Percentiles rank a stretch among this genome's conserved stretches.
Evolutionary conservation across 2,113 vertebrate genomes (phyloP).

Genomic region (Charadrius vociferus): DNA sequence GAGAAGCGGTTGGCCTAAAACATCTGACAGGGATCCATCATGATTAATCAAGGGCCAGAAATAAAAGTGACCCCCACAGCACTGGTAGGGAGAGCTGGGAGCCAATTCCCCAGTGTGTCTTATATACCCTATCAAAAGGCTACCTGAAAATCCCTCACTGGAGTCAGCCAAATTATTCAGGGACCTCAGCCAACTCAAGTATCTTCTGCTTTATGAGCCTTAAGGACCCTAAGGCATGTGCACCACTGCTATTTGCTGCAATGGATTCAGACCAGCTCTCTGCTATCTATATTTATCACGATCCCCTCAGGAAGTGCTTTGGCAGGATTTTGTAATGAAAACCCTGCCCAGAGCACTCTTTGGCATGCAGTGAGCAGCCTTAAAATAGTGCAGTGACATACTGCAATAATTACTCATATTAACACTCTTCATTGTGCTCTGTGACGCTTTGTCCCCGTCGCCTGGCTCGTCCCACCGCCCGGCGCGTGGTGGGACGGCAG

Average conservation of each 20-base stretch:
- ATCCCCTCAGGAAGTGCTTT: constrained; percentile 72
- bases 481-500: background rate
- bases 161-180: constrained; percentile 46
- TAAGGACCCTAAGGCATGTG: constrained; percentile 43
- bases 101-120: background rate
- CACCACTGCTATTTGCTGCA: background rate
- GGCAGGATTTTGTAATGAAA: constrained; percentile 71
- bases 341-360: constrained; percentile 64
- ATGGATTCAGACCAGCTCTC: constrained; percentile 40
- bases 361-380: constrained; percentile 60
- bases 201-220: constrained; percentile 60
- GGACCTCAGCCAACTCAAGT: constrained; percentile 37
- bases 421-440: constrained; percentile 55
- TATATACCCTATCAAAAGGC: background rate
- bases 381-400: constrained; percentile 70
- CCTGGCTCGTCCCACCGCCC: background rate
- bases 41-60: background rate
- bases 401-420: constrained; percentile 73
- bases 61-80: background rate
- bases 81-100: background rate
- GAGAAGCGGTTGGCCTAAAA: background rate
- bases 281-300: constrained; percentile 71
- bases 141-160: constrained; percentile 60
- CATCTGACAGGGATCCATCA: background rate
- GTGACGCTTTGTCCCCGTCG: constrained; percentile 6